A percentile compares a stretch with the other conserved stretches of the same genome.
Evolutionary conservation across 2,888 invertebrate species (phyloP).

Genomic region (Drosophila paranaensis): DNA sequence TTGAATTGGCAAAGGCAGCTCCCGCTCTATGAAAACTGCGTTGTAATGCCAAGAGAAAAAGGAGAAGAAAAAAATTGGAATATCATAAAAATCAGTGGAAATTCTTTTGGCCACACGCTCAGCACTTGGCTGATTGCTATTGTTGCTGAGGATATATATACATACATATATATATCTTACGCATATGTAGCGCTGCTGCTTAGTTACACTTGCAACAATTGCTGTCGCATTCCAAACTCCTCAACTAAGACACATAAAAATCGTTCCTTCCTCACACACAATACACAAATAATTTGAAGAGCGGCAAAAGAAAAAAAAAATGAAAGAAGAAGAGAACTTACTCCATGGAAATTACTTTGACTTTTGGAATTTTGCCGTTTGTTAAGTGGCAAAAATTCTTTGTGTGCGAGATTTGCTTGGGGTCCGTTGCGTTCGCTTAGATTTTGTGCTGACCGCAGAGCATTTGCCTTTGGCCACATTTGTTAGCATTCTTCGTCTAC

Average conservation of each 20-base stretch:
- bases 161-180: slow-evolving; percentile 1
- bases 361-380: slow-evolving; percentile 61
- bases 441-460: slow-evolving; percentile 64
- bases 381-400: slow-evolving; percentile 60
- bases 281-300: slow-evolving; percentile 55
- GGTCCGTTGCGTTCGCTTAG: slow-evolving; percentile 27
- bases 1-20: slow-evolving; percentile 43
- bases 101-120: slow-evolving; percentile 2
- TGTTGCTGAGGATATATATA: slow-evolving; percentile 34
- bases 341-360: slow-evolving; percentile 47
- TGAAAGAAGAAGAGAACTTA: slow-evolving; percentile 13
- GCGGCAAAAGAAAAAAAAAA: background rate
- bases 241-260: slow-evolving; percentile 14
- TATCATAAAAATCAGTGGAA: slow-evolving; percentile 57
- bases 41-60: slow-evolving; percentile 38
- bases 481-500: slow-evolving; percentile 40
- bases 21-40: slow-evolving; percentile 29
- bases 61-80: slow-evolving; percentile 19
- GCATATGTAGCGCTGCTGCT: slow-evolving; percentile 52
- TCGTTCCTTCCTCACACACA: slow-evolving; percentile 30
- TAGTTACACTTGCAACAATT: slow-evolving; percentile 48
- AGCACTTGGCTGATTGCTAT: slow-evolving; percentile 49
- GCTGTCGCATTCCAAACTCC: slow-evolving; percentile 14
- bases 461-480: slow-evolving; percentile 55
- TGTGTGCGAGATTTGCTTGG: slow-evolving; percentile 50